Percentiles rank a stretch among this genome's conserved stretches.
phyloP scores from a whole-genome alignment of 2,888 invertebrate genomes.

The Trilocha varians region DNA sequence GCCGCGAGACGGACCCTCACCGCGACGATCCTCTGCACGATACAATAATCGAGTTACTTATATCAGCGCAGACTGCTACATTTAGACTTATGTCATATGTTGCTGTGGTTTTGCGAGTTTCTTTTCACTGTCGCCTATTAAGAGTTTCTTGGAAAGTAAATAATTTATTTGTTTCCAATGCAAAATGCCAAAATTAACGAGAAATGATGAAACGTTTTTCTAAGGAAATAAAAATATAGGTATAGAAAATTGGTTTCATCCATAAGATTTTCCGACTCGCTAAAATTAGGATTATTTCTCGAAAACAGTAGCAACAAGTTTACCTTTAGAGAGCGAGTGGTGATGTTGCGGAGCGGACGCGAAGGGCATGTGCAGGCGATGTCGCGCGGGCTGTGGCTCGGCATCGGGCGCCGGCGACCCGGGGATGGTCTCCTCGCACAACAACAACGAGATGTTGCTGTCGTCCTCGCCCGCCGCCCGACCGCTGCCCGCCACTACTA shows the following conservation, averaged over 20 bases:
- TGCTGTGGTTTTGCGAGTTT: no score
- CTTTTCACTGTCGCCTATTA: no score
- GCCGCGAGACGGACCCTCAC: slow-evolving; percentile 19
- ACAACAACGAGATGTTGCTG: slow-evolving; percentile 80
- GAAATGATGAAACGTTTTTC: no score
- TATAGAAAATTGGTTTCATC: no score
- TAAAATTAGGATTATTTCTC: no score
- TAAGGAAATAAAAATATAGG: no score
- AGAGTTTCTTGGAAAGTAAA: no score
- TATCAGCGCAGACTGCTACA: background rate
- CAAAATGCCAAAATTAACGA: no score
- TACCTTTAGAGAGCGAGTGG: slow-evolving; percentile 35
- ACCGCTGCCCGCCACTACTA: slow-evolving; percentile 41
- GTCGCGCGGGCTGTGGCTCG: slow-evolving; percentile 64
- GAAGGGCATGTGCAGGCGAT: slow-evolving; percentile 78
- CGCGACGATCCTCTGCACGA: slow-evolving; percentile 38
- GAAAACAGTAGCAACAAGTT: no score
- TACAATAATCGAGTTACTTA: background rate
- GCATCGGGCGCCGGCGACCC: slow-evolving; percentile 86
- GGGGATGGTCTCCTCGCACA: slow-evolving; percentile 93
- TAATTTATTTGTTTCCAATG: no score
- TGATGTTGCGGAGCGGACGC: slow-evolving; percentile 76
- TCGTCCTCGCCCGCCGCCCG: slow-evolving; percentile 57
- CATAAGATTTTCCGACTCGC: no score
- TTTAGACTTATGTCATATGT: no score